Conservation (phyloP, 2,797 vertebrate genomes). For the Lemur catta region DNA sequence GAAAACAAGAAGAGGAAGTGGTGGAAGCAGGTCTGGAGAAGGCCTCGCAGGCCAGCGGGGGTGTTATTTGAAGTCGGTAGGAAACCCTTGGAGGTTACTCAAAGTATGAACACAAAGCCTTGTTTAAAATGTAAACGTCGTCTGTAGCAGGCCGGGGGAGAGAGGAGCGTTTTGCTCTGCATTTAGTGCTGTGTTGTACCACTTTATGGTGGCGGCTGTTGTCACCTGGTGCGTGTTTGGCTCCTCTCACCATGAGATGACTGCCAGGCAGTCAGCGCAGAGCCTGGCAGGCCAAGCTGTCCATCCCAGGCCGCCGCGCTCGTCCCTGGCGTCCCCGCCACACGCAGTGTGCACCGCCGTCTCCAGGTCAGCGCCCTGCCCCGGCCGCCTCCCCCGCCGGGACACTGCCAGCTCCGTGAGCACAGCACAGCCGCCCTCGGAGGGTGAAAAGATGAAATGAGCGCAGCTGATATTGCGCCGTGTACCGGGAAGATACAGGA, state of each 20-base stretch:
- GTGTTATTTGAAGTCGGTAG: not conserved
- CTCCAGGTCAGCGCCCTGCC: no score
- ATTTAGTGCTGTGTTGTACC: accelerated
- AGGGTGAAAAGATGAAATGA: not conserved
- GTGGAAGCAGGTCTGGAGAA: not conserved
- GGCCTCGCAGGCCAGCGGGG: no score
- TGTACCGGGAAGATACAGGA: not conserved
- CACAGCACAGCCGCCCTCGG: accelerated
- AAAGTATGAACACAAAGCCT: not conserved
- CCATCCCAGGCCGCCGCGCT: not conserved
- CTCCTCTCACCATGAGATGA: accelerated
- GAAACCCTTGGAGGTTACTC: not conserved
- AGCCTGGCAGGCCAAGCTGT: not conserved
- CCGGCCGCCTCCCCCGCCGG: no score
- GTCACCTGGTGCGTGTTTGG: accelerated
- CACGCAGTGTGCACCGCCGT: accelerated
- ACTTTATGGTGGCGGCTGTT: accelerated
- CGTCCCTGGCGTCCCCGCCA: no score
- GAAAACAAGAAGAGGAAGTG: not conserved
- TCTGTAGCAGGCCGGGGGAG: not conserved
- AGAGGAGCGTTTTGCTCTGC: accelerated
- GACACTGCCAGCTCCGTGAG: accelerated
- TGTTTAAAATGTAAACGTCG: not conserved
- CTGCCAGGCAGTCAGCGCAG: not conserved
- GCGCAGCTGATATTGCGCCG: not conserved